Evolutionary conservation across 2,113 vertebrate species (phyloP).

Genomic region (Meles meles): DNA sequence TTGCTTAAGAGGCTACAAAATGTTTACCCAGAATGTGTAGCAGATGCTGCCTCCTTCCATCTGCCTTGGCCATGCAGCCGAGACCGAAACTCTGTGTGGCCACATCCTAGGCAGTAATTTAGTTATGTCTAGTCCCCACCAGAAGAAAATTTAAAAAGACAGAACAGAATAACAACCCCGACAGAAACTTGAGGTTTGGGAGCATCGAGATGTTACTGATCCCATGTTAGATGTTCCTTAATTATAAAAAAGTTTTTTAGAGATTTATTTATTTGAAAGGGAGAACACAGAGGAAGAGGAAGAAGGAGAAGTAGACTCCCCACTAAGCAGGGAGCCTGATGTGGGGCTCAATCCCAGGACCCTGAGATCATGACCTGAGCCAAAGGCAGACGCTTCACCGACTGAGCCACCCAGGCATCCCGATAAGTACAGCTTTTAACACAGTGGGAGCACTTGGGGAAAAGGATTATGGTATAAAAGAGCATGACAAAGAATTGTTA

Average conservation of each 20-base stretch:
- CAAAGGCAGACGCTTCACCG: not conserved
- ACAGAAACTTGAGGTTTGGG: not conserved
- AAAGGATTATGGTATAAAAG: not conserved
- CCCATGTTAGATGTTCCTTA: not conserved
- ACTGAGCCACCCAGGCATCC: not conserved
- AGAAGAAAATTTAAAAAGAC: not conserved
- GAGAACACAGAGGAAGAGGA: not conserved
- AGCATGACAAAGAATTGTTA: not conserved
- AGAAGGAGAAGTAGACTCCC: not conserved
- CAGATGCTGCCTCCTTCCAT: not conserved
- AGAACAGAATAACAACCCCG: not conserved
- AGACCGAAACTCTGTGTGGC: not conserved
- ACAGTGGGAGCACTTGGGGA: not conserved
- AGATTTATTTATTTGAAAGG: not conserved
- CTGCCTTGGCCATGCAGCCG: not conserved
- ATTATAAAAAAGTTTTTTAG: not conserved
- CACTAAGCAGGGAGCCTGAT: not conserved
- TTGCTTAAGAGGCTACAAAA: slow-evolving; percentile 28
- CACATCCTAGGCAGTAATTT: not conserved
- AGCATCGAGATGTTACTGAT: not conserved
- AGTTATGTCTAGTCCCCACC: not conserved
- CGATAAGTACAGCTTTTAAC: not conserved
- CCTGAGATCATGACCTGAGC: not conserved
- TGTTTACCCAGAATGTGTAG: not conserved
- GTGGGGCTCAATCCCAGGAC: not conserved